A percentile compares a stretch with the other conserved stretches of the same genome.
These are phyloP conservation scores for Drosophila anceps DNA, from an alignment of 2,888 invertebrate species.

Conservation along the genomic window DNA sequence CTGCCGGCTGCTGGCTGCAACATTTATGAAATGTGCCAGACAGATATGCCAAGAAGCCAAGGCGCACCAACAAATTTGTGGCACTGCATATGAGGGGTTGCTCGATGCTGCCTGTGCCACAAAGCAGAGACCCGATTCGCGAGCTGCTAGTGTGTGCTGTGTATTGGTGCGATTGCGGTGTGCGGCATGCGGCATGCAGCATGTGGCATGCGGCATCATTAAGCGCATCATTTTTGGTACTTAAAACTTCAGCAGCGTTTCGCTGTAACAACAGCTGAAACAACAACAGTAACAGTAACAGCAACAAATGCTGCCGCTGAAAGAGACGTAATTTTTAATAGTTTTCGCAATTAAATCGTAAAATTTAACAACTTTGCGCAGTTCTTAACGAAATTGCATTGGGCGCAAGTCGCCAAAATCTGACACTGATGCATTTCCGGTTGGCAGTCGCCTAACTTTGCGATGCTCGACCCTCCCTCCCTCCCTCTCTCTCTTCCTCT, in stretches of 20 bases:
- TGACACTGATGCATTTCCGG: slow-evolving; percentile 81
- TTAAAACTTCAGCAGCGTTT: slow-evolving; percentile 73
- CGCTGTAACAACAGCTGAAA: slow-evolving; percentile 29
- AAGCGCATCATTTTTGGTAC: slow-evolving; percentile 76
- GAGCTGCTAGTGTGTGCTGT: slow-evolving; percentile 6
- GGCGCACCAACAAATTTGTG: slow-evolving; percentile 34
- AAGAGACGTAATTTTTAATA: slow-evolving; percentile 81
- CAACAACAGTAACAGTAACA: slow-evolving; percentile 18
- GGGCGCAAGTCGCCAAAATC: slow-evolving; percentile 62
- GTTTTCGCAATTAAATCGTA: slow-evolving; percentile 82
- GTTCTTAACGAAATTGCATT: slow-evolving; percentile 78
- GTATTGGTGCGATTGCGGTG: slow-evolving; percentile 48
- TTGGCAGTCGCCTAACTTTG: slow-evolving; percentile 53
- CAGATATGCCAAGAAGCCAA: slow-evolving; percentile 65
- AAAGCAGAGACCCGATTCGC: neutral
- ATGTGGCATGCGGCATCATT: slow-evolving; percentile 63
- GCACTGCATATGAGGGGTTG: slow-evolving; percentile 11
- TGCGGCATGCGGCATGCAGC: slow-evolving; percentile 22
- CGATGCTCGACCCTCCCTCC: slow-evolving; percentile 1
- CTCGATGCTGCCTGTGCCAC: neutral
- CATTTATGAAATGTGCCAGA: slow-evolving; percentile 61
- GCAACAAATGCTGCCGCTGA: slow-evolving; percentile 40
- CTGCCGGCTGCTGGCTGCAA: slow-evolving; percentile 2
- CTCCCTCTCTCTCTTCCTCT: neutral
- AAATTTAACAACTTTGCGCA: slow-evolving; percentile 81